Evolutionary conservation across 2,888 invertebrate species (phyloP), one percentile per base, ranked within the genome.

Genomic region (Hyposoter didymator): DNA sequence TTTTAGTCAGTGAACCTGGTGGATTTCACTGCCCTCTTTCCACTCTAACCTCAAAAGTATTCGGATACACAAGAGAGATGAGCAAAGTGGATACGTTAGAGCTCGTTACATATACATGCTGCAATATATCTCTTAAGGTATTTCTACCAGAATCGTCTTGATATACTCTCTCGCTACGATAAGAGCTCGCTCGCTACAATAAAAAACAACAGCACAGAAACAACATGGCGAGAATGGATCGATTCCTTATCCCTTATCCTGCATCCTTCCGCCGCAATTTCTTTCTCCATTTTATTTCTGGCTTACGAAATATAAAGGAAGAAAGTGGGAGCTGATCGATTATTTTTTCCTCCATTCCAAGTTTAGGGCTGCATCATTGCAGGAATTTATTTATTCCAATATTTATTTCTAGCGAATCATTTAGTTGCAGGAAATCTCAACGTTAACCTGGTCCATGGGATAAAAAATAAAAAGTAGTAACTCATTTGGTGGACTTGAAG

Each of bases 41-140:
- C 73, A 64, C 78, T 52, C 28, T 12, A 78, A n/a, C 74, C 19
- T 52, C 43, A 52, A 59, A 67, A 52, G 66, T 64, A 64, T 64
- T 32, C 12, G 19, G 32, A 64, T 19, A 75, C 62, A 32, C 59
- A 28, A 74, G 74, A 62, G 45, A 45, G 45, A 69, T 69, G 45
- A 47, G 45, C 69, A 69, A 22, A 45, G 69, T 69, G 67, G 67
- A 69, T 45, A 69, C 28, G 69, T 69, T 45, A 22, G 69, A 69
- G 47, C 45, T 69, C 14, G 45, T 39, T 43, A 43, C 67, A 69
- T 45, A 28, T 69, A 28, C 28, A 39, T 22, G 14, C 6, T 76
- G 76, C 81, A 81, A 66, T 59, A 28, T 59, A 59, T 59, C 28
- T 59, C 28, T 28, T 59, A 14, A 59, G 28, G 28, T 14, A 28